Base-by-base conservation (phyloP, 2,888 invertebrate genomes). In the Dasypogon diadema region DNA sequence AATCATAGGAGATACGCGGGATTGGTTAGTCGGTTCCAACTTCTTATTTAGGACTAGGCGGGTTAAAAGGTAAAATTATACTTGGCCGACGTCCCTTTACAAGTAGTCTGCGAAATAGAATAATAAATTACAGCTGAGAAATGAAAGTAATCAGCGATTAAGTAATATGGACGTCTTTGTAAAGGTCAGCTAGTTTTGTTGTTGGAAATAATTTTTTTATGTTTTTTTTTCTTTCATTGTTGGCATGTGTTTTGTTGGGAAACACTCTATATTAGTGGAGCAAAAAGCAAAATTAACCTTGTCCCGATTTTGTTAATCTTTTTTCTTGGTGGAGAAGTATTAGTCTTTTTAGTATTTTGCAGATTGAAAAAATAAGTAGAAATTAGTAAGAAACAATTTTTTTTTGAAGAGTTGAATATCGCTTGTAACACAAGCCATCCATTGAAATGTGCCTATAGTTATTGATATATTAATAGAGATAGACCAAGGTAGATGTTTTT, bases 41-140 rank as follows among this genome's bases (percentile, higher is more conserved):
- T 37, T 56, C 16, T 48, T 30, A 48, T 48, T 74, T 30, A 46
- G 58, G 46, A 30, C 30, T 74, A 34, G 48, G 63, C 51, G 83
- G 82, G 80, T 82, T 84, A 82, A 82, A 82, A 81, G 82, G 81
- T 80, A 84, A 81, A 79, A 83, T 76, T 83, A 82, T 83, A 84
- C 86, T 86, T 79, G 85, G 84, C 79, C 86, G 84, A 82, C 86
- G 85, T 82, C 85, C 86, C 81, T 84, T 85, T 79, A 83, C 83
- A 81, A 86, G 83, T 65, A 86, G 85, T 83, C 86, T 86, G 86
- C 76, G 83, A 83, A 76, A 54, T 68, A 74, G 54, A 46, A 76
- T 48, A 21, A 58, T 37, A 58, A 70, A 51, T 73, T 51, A 74
- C 65, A 48, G 55, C 74, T 8, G 73, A 68, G 30, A 63, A 68